These are phyloP conservation scores for Drosophila trapezifrons DNA, from an alignment of 1,140 invertebrate species.

Conservation along the genomic window DNA sequence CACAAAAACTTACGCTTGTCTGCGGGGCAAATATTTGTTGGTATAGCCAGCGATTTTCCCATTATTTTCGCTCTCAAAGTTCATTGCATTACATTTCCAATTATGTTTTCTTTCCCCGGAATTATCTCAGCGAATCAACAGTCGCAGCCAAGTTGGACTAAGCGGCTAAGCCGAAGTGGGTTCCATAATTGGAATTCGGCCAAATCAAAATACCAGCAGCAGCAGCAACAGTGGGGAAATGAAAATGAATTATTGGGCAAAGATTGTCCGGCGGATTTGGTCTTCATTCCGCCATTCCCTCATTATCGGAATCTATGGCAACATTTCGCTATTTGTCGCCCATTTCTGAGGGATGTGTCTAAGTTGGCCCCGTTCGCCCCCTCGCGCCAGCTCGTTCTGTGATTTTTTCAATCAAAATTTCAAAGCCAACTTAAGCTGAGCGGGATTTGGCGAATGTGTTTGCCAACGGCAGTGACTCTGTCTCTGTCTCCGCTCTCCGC, in stretches of 20 bases:
- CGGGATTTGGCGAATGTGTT: conserved; percentile 74
- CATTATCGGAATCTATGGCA: conserved; percentile 71
- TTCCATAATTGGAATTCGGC: conserved; percentile 52
- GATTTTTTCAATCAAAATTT: conserved; percentile 83
- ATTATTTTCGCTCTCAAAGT: conserved; percentile 26
- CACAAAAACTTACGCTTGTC: background rate
- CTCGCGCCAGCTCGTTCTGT: conserved; percentile 34
- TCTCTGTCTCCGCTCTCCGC: background rate
- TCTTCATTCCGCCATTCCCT: conserved; percentile 14
- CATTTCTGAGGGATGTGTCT: conserved; percentile 50
- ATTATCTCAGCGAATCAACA: conserved; percentile 46
- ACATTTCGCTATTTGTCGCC: conserved; percentile 76
- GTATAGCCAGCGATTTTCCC: background rate
- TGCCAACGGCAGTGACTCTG: conserved; percentile 41
- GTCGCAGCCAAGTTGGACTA: conserved; percentile 39
- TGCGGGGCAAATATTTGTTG: background rate
- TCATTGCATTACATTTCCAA: conserved; percentile 48
- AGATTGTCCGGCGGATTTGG: conserved; percentile 45
- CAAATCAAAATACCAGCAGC: conserved; percentile 68
- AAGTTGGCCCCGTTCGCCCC: conserved; percentile 36
- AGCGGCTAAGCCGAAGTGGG: conserved; percentile 33
- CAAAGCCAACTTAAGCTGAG: conserved; percentile 78
- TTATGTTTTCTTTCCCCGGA: conserved; percentile 30
- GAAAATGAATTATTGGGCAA: conserved; percentile 70
- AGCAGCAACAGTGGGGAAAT: conserved; percentile 32